Percentiles rank a stretch among this genome's conserved stretches.
These are phyloP conservation scores for Protaetia brevitarsis DNA, from an alignment of 1,140 invertebrate genomes.

Conservation along the genomic window DNA sequence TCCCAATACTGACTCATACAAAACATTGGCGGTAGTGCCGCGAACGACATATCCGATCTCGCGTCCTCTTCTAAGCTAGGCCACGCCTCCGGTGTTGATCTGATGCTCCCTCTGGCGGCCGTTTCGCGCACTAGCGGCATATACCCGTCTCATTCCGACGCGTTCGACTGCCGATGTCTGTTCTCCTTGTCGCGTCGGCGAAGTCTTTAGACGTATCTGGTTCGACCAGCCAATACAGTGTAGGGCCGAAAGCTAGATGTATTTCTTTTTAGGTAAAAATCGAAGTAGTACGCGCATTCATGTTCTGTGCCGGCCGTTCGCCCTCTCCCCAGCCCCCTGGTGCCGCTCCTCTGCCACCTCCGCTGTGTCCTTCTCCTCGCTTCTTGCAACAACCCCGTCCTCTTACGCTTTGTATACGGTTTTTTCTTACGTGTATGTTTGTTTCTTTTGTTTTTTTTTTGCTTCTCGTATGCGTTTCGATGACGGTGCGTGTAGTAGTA, in stretches of 20 bases:
- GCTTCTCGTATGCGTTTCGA: background rate
- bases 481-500: background rate
- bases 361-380: slow-evolving; percentile 3
- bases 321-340: slow-evolving; percentile 3
- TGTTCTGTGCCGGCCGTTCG: background rate
- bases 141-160: slow-evolving; percentile 7
- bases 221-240: slow-evolving; percentile 22
- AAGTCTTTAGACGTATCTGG: slow-evolving; percentile 12
- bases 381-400: background rate
- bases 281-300: slow-evolving; percentile 36
- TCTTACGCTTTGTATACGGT: too few species aligned
- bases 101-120: slow-evolving; percentile 43
- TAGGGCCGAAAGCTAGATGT: slow-evolving; percentile 40
- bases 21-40: slow-evolving; percentile 35
- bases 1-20: slow-evolving; percentile 47
- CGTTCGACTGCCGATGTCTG: background rate
- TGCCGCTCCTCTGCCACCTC: background rate
- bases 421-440: background rate
- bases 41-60: slow-evolving; percentile 32
- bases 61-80: slow-evolving; percentile 37
- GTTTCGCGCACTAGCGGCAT: background rate
- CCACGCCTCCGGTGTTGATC: slow-evolving; percentile 46
- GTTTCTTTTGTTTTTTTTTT: slow-evolving; percentile 4
- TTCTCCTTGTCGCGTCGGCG: slow-evolving; percentile 21
- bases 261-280: slow-evolving; percentile 48